Evolutionary conservation across 1,140 invertebrate species (phyloP), one percentile per base, ranked within the genome.

Genomic region (Pseudomyrmex pallidus): DNA sequence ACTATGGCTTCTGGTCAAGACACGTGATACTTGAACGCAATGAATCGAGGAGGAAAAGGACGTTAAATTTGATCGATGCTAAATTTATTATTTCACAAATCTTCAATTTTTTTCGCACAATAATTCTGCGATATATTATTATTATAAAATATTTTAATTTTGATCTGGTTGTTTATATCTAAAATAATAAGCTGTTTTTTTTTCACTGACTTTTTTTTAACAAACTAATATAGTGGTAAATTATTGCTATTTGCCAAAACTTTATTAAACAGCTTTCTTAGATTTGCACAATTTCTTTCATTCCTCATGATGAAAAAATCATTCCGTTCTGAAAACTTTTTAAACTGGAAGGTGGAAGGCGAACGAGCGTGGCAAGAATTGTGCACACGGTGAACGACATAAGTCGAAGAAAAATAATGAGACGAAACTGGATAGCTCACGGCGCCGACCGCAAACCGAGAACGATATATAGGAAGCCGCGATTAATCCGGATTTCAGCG

Each of bases 401-500:
- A 80, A 80, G 76, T 80, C 76, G 54, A 80, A 80, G 76, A 80
- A 80, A 80, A 80, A 80, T 80, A 70, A 80, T 44, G 76, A 70
- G 54, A 61, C 76, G 74, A 59, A 78, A 70, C 63, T 64, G 48
- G 64, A 25, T 25, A 72, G 54, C 46, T 80, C 66, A 72, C 76
- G 35, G 74, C 46, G 70, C 13, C 44, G 22, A 44, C 74, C 86
- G 50, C 82, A 74, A 80, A 82, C 76, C 70, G 70, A 62, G 70
- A 56, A 68, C 72, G 82, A 88, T 88, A 82, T 59, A 84, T 76
- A 78, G 12, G 72, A 59, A 76, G 82, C 85, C 74, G 61, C 87
- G 88, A 88, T 88, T 89, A 89, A 89, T 86, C 57, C 76, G 76
- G 84, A 88, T 89, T 89, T 89, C 82, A 89, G 85, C 82, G 85